Base-by-base conservation (phyloP, 2,888 invertebrate species). In the Maniola hyperantus region DNA sequence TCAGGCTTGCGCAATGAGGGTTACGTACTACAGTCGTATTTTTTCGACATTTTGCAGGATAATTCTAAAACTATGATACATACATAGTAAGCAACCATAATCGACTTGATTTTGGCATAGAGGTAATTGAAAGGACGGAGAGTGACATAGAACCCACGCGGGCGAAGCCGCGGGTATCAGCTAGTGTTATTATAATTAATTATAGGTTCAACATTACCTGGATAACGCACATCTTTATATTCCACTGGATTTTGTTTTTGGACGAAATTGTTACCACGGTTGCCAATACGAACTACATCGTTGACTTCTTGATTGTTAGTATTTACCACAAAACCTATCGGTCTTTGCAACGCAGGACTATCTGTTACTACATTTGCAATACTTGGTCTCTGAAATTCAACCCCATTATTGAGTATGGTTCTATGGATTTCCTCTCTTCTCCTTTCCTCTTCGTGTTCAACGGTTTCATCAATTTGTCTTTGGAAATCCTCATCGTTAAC, bases 161-260 rank as follows among this genome's bases (percentile, higher is more conserved):
- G n/a, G n/a, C n/a, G n/a, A n/a, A n/a, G n/a, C n/a, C n/a, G n/a
- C n/a, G n/a, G n/a, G n/a, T n/a, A n/a, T n/a, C n/a, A n/a, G n/a
- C n/a, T n/a, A n/a, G n/a, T n/a, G n/a, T n/a, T n/a, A n/a, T n/a
- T n/a, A n/a, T n/a, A n/a, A n/a, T 39, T 11, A 10, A 20, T 50
- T 50, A 51, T 1, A 26, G 10, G n/a, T 34, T 36, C 1, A 34
- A 20, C 6, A 2, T 42, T 57, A 57, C 57, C 57, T 42, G 20
- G 20, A 18, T 71, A 72, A 11, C 73, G 71, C 7, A 46, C 46
- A 6, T 34, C 50, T 39, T 58, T 26, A n/a, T 57, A 18, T 5
- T 54, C 54, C 44, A 53, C 61, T 7, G 64, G 61, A 62, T 64
- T 68, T 13, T 42, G 33, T 15, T 71, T 72, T 61, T 71, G 71